Percentiles rank a stretch among this genome's conserved stretches.
These are phyloP conservation scores for Dynastes tityus DNA, from an alignment of 2,888 invertebrate species.

Conservation along the genomic window DNA sequence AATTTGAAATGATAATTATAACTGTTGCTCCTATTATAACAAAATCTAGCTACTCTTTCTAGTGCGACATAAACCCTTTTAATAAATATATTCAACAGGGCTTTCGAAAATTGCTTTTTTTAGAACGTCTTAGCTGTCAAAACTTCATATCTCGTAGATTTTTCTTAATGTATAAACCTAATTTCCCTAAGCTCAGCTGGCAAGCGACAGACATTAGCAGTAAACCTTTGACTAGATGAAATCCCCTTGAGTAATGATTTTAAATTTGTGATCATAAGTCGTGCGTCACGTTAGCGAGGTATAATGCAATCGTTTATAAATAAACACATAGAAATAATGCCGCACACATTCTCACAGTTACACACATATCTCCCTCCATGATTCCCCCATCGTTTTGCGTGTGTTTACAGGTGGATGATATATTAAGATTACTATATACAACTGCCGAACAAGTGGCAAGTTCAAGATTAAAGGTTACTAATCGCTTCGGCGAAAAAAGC, in stretches of 20 bases:
- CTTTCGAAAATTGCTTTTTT: too few species aligned
- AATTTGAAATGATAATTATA: too few species aligned
- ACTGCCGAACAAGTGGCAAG: constrained; percentile 37
- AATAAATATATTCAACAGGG: too few species aligned
- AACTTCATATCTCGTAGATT: too few species aligned
- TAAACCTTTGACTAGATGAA: background rate
- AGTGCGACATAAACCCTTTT: too few species aligned
- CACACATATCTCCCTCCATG: background rate
- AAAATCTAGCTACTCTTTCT: too few species aligned
- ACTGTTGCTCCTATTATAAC: too few species aligned
- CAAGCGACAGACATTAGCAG: background rate
- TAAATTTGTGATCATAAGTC: constrained; percentile 34
- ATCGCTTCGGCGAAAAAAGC: background rate
- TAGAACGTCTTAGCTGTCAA: too few species aligned
- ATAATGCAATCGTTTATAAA: constrained; percentile 38
- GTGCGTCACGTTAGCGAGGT: constrained; percentile 36
- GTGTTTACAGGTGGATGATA: constrained; percentile 41
- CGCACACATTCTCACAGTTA: background rate
- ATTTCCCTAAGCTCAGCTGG: too few species aligned
- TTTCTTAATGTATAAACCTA: too few species aligned
- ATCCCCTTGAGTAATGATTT: constrained; percentile 33
- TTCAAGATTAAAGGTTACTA: constrained; percentile 40
- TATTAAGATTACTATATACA: constrained; percentile 28
- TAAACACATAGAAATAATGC: constrained; percentile 33
- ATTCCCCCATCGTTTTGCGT: background rate